Base-by-base conservation (phyloP, 2,113 vertebrate genomes). In the Oncorhynchus tshawytscha region DNA sequence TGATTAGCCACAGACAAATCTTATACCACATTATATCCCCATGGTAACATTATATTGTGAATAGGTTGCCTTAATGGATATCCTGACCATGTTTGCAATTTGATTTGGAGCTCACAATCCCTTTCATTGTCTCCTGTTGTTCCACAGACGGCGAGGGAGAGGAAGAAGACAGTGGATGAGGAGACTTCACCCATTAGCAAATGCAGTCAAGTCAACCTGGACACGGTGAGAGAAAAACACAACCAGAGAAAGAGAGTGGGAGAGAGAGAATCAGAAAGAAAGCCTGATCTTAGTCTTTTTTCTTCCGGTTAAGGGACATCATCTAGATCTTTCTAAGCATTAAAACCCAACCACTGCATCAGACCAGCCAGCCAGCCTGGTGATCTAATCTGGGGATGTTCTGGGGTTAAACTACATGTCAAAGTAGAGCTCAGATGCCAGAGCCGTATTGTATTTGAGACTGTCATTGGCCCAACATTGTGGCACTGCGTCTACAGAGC, bases 151-250 rank as follows among this genome's bases (percentile, higher is more conserved):
- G 71, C 77, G 59, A 74, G 85, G 80, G 78, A 74, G 68, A 82
- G 87, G 73, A 84, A 74, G 75, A 87, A 84, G 66, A 73, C 27
- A 51, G 70, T 74, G 25, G 75, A 78, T 66, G 82, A 86, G 24
- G 78, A 79, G 12, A 65, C 5, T 4, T 76, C 76, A 1, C 80
- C 66, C 27, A 65, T 85, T 64, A 82, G 75, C 75, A 83, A 73
- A 77, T 88, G 87, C 84, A 87, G 69, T 57, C 84, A 85, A 82
- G 87, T 88, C 3, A 64, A 88, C 31, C 80, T 82, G 29, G 82
- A 87, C 64, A 87, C 78, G 74, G 87, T 88, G 69, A 82, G 77
- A n/a, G 34, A n/a, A 51, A 48, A 69, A 34, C 11, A 9, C 12
- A 25, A 65, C 69, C 13, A 24, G 11, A 39, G 49, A 39, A 20